A percentile compares a stretch with the other conserved stretches of the same genome.
These are phyloP conservation scores for Lytechinus pictus DNA, from an alignment of 35 echinoderm and acorn worm genomes.

Conservation along the genomic window DNA sequence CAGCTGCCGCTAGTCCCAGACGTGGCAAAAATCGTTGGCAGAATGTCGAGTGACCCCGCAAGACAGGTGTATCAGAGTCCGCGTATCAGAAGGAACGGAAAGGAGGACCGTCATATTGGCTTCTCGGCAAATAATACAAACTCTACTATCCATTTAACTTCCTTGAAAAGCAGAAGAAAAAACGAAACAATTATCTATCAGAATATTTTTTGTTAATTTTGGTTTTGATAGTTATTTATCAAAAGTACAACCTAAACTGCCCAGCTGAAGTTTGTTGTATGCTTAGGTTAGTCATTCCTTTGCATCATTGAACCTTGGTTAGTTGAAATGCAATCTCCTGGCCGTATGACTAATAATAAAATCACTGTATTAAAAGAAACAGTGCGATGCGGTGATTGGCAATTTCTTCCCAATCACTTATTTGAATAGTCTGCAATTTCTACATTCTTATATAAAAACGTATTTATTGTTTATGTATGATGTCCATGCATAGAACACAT, in stretches of 20 bases:
- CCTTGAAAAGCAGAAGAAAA: neutral
- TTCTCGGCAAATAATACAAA: constrained; percentile 24
- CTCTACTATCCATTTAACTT: neutral
- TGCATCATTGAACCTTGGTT: neutral
- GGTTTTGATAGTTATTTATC: neutral
- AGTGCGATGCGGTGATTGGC: neutral
- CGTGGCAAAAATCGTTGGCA: constrained; percentile 60
- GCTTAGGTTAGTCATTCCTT: neutral
- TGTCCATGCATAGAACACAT: neutral
- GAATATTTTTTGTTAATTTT: neutral
- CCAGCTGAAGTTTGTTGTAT: neutral
- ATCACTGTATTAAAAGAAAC: neutral
- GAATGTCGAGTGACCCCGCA: constrained; percentile 50
- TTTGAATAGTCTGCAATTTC: neutral
- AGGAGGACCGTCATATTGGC: constrained; percentile 33
- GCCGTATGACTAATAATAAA: neutral
- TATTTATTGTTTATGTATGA: neutral
- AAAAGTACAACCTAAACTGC: neutral
- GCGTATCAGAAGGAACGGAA: constrained; percentile 33
- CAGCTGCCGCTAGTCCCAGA: constrained; percentile 44
- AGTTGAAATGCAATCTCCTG: neutral
- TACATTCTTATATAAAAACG: too few species aligned
- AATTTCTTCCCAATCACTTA: neutral
- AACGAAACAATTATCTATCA: constrained; percentile 13
- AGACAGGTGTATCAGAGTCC: neutral